These are phyloP conservation scores for Rhadina sibilatrix DNA, from an alignment of 2,113 vertebrate genomes.

Conservation along the genomic window DNA sequence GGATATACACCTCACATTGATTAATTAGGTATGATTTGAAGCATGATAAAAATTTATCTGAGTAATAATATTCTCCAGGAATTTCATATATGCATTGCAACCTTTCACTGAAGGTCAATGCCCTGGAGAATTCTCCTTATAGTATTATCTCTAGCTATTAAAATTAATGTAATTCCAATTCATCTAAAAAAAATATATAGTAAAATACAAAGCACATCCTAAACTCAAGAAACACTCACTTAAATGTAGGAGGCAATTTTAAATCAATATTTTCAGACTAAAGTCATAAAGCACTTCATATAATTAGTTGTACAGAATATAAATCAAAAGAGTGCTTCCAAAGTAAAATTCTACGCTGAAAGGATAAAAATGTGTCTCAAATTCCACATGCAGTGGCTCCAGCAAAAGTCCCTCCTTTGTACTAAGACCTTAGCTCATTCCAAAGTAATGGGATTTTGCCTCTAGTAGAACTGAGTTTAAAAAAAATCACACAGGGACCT, in stretches of 20 bases:
- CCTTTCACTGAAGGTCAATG: not conserved
- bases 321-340: not conserved
- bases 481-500: not conserved
- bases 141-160: not conserved
- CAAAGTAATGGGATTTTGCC: not conserved
- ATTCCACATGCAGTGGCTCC: not conserved
- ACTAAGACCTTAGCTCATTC: not conserved
- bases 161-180: not conserved
- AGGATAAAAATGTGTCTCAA: not conserved
- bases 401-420: not conserved
- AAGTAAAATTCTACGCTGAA: not conserved
- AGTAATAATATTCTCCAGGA: not conserved
- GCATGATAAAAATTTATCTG: not conserved
- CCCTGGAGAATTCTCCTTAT: not conserved
- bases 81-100: not conserved
- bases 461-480: not conserved
- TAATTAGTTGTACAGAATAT: not conserved
- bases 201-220: not conserved
- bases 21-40: not conserved
- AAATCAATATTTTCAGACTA: constrained; percentile 20
- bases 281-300: not conserved
- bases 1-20: not conserved
- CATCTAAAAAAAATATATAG: not conserved
- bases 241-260: not conserved
- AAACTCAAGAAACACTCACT: not conserved